phyloP scores from a whole-genome alignment of 2,113 vertebrate genomes.

The Glaucomys volans region DNA sequence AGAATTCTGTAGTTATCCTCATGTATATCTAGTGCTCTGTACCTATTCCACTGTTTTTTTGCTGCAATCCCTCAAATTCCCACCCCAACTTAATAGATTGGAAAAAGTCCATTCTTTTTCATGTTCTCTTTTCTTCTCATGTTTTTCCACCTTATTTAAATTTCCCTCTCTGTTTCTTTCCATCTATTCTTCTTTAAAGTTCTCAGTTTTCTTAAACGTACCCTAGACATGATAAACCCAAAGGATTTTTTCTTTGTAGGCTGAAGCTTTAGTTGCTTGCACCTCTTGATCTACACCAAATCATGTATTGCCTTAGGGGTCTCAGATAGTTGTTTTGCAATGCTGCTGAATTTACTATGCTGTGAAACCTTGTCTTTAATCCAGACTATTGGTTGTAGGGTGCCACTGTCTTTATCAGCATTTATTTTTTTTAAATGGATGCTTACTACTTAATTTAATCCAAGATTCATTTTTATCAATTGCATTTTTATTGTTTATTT shows the following conservation, averaged over 20 bases:
- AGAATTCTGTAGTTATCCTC: not conserved
- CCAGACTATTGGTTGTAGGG: not conserved
- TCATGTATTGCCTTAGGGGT: not conserved
- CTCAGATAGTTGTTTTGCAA: not conserved
- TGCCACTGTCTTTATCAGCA: not conserved
- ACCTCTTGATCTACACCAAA: not conserved
- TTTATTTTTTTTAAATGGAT: not conserved
- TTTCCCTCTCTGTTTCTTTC: not conserved
- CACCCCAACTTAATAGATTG: not conserved
- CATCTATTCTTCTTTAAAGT: not conserved
- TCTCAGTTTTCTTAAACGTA: not conserved
- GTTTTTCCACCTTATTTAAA: not conserved
- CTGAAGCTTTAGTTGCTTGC: not conserved
- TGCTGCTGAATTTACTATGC: not conserved
- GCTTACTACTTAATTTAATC: not conserved
- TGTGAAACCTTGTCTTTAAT: not conserved
- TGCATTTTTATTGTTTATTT: not conserved
- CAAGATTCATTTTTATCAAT: not conserved
- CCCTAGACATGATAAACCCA: not conserved
- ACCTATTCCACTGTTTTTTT: not conserved
- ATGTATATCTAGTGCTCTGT: too few relatives aligned
- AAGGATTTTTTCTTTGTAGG: not conserved
- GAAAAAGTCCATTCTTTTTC: not conserved
- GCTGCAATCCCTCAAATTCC: not conserved
- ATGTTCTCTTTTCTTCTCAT: not conserved